A percentile compares a stretch with the other conserved stretches of the same genome.
These are phyloP conservation scores for Bombus cullumanus DNA, from an alignment of 1,140 invertebrate genomes.

Conservation along the genomic window DNA sequence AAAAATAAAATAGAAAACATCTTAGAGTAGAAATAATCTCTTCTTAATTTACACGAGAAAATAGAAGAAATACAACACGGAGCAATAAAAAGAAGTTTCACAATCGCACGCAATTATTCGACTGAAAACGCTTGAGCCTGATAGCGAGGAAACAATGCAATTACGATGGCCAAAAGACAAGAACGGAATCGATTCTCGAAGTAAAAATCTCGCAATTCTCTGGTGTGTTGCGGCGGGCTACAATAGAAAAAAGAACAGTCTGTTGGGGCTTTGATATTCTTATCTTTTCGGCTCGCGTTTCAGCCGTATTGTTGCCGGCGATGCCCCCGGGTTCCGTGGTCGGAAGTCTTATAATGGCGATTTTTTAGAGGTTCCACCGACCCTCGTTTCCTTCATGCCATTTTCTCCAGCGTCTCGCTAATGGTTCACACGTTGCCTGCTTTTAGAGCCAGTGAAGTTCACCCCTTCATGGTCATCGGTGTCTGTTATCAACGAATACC, in stretches of 20 bases:
- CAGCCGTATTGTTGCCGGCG: constrained; percentile 47
- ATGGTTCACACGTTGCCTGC: constrained; percentile 49
- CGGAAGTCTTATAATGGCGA: constrained; percentile 59
- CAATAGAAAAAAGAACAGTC: constrained; percentile 42
- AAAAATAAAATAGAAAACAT: too few relatives aligned
- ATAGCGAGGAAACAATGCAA: constrained; percentile 1
- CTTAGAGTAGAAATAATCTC: too few relatives aligned
- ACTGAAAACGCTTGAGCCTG: not conserved
- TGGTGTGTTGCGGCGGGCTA: constrained; percentile 27
- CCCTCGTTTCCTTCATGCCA: constrained; percentile 40
- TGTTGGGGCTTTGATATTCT: constrained; percentile 55
- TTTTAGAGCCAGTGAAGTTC: constrained; percentile 18
- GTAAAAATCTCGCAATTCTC: not conserved
- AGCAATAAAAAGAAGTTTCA: not conserved
- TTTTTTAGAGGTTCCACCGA: constrained; percentile 45
- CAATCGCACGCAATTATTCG: not conserved
- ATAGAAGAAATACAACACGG: not conserved
- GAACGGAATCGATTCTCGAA: constrained; percentile 23
- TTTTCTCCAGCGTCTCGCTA: constrained; percentile 47
- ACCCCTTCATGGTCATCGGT: not conserved
- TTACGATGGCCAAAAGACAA: constrained; percentile 22
- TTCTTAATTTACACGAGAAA: not conserved
- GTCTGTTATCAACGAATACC: constrained; percentile 27
- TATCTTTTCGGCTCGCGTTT: constrained; percentile 50
- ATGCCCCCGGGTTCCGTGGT: constrained; percentile 41